Evolutionary conservation across 1,140 invertebrate genomes (phyloP), one percentile per base, ranked within the genome.

Genomic region (Telenomus remus): DNA sequence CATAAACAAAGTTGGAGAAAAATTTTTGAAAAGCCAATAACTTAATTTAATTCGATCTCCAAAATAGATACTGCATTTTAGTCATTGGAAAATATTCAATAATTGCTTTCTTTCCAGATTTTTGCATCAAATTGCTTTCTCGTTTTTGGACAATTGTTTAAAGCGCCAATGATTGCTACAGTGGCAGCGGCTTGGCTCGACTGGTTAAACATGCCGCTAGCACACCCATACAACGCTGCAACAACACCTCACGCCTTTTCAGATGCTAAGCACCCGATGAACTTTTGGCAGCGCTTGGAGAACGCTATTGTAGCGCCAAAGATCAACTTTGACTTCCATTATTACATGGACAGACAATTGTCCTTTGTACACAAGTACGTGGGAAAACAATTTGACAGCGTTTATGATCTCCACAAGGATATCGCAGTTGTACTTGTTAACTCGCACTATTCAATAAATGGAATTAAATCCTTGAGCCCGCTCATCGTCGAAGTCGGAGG

Each of bases 401-500:
- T 89, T 14, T 65, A 80, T 1, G 85, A 89, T 3, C 59, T 91
- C 5, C 75, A 87, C n/a, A 80, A 83, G 35, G 87, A 89, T 53
- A 46, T 89, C 5, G 85, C 87, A 50, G 64, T 92, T 10, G 46
- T 91, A 2, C 74, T 92, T 10, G 81, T 89, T 0, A 92, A 92
- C 82, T 84, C 87, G 1, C 90, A 92, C 86, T 86, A 89, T 55
- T 86, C 86, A 2, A 44, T 91, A 0, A 86, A 88, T 59, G 84
- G 86, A 12, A 80, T 90, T 0, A 84, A 87, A 60, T 88, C 90
- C 0, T 75, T 86, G 4, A 76, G 84, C 1, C 89, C 89, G 0
- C 84, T 82, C 35, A 78, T 92, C 9, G 79, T 92, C 7, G 90
- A 92, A 83, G 86, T 92, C 47, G 91, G 90, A 12, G 92, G 91